Evolutionary conservation across 2,113 vertebrate species (phyloP).

Genomic region (Odontesthes bonariensis): DNA sequence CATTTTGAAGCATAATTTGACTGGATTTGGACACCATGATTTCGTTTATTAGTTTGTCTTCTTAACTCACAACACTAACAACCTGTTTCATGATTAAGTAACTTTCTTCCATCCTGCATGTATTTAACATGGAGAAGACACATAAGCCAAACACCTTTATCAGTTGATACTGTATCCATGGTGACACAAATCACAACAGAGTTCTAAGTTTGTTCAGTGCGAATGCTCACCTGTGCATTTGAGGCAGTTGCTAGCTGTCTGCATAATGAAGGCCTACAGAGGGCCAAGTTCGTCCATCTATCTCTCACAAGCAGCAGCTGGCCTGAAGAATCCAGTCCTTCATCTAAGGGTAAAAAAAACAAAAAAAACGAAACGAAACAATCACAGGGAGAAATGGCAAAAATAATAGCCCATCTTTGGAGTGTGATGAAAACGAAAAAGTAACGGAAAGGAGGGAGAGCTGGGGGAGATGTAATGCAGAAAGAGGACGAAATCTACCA

Average conservation of each 20-base stretch:
- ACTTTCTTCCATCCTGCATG: background rate
- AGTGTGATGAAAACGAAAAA: conserved; percentile 10
- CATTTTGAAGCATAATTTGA: background rate
- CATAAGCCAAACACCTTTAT: background rate
- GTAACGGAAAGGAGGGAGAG: background rate
- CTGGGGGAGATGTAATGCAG: conserved; percentile 12
- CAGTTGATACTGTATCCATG: background rate
- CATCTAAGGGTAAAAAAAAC: conserved; percentile 1
- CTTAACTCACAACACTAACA: background rate
- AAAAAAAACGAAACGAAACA: conserved; percentile 23
- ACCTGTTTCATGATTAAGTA: background rate
- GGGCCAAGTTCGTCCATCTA: conserved; percentile 16
- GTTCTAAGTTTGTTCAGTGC: conserved; percentile 25
- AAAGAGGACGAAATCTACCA: conserved; percentile 15
- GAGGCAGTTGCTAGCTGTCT: conserved; percentile 43
- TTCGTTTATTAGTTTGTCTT: background rate
- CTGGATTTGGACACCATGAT: too few species aligned
- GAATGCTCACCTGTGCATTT: conserved; percentile 72
- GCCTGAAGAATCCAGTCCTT: conserved; percentile 20
- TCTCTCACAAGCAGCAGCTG: conserved; percentile 39
- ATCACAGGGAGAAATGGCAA: conserved; percentile 12
- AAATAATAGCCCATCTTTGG: conserved; percentile 27
- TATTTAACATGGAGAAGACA: background rate
- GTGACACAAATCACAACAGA: background rate
- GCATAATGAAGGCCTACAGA: conserved; percentile 49